Evolutionary conservation across 2,797 vertebrate genomes (phyloP).

Genomic region (Gobionotothen gibberifrons): DNA sequence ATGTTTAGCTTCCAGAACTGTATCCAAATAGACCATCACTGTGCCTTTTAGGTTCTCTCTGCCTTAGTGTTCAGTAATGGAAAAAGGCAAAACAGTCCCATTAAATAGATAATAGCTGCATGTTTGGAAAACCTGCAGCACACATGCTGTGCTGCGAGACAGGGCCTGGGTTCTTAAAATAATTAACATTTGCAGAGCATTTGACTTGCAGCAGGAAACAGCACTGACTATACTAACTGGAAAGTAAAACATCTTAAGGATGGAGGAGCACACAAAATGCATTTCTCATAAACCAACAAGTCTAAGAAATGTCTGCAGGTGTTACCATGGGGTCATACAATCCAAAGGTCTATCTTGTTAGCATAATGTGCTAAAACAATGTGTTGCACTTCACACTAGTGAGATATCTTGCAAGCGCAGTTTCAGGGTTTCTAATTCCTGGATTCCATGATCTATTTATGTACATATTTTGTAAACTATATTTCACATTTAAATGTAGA

Average conservation of each 20-base stretch:
- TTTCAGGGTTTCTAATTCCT: not conserved
- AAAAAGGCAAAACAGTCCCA: slow-evolving; percentile 59
- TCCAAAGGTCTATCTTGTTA: not conserved
- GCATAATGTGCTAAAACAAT: not conserved
- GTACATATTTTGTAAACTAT: not conserved
- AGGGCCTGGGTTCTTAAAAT: slow-evolving; percentile 6
- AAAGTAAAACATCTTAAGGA: not conserved
- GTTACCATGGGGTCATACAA: not conserved
- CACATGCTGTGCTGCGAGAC: slow-evolving; percentile 30
- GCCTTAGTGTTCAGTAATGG: slow-evolving; percentile 56
- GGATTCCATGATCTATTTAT: not conserved
- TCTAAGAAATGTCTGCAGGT: not conserved
- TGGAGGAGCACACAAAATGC: too few species aligned
- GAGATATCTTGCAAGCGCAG: not conserved
- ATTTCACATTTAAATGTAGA: not conserved
- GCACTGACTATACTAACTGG: not conserved
- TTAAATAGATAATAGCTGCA: slow-evolving; percentile 59
- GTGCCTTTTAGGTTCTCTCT: slow-evolving; percentile 35
- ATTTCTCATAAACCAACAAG: too few species aligned
- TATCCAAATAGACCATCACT: slow-evolving; percentile 30
- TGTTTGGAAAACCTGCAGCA: slow-evolving; percentile 46
- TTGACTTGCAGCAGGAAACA: not conserved
- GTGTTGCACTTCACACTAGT: too few species aligned
- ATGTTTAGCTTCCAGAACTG: slow-evolving; percentile 9
- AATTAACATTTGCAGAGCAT: slow-evolving; percentile 10